Base-by-base conservation (phyloP, 2,888 invertebrate genomes). In the Mesopsocus fuscifrons region DNA sequence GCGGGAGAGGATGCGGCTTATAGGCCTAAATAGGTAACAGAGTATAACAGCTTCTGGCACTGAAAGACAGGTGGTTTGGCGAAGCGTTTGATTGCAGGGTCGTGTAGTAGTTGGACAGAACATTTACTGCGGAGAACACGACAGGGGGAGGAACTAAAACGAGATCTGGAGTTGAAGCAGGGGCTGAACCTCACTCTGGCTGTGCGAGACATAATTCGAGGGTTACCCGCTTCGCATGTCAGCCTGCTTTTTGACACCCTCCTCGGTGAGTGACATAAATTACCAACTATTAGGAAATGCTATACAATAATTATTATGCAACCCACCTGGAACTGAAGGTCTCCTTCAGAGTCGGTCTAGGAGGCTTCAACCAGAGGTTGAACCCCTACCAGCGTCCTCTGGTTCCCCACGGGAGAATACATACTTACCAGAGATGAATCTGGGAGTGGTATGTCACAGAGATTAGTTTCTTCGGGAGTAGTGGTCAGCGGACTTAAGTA, bases 141-240 rank as follows among this genome's bases (percentile, higher is more conserved):
- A 6, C 26, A 26, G 8, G 26, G 26, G 4, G 20, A 5, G 20
- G 6, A 9, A 4, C 21, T 38, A 11, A 38, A 5, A 38, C 3
- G 21, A 9, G 38, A 38, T 11, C 20, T 38, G 21, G 38, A 38
- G 20, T 5, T 38, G 6, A 38, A 18, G 18, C 38, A 38, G 21
- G 38, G 20, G 0, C 52, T 52, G 40, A 61, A 59, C 16, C 62
- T 66, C 49, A 51, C 64, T 1, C 45, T 53, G 11, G 67, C 67
- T 21, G 48, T 67, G 11, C 62, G 61, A 49, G 66, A 67, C 52
- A 63, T 67, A 32, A 63, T 62, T 2, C 56, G 58, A 42, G 49
- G 45, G 16, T 34, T 49, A 2, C 46, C 44, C 11, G 35, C 46
- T 3, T 23, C 42, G 11, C 34, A 46, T 17, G 41, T 49, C 21